Percentiles rank a stretch among this genome's conserved stretches.
These are phyloP conservation scores for Phrynocephalus guinanensis DNA, from an alignment of 2,797 vertebrate species.

Conservation along the genomic window DNA sequence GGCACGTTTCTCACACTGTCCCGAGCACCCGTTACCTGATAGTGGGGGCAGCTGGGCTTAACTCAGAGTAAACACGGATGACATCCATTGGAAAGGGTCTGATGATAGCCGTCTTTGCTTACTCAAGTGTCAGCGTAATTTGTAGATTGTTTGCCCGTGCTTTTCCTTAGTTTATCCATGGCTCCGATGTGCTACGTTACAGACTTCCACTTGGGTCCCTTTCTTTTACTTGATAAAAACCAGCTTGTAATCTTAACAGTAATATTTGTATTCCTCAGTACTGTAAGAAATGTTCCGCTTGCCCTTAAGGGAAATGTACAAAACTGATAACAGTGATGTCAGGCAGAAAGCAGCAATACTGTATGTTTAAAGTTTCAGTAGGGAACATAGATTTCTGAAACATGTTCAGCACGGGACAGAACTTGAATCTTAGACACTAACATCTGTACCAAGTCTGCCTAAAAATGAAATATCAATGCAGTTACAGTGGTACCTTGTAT, in stretches of 20 bases:
- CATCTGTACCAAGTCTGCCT: neutral
- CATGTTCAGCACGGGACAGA: neutral
- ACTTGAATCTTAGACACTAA: neutral
- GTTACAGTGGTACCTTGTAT: neutral
- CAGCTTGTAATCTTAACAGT: neutral
- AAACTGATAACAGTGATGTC: neutral
- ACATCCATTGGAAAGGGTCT: too few relatives aligned
- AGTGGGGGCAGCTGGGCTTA: neutral
- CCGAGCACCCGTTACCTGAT: neutral
- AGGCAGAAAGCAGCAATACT: neutral
- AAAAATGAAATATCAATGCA: neutral
- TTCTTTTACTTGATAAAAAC: neutral
- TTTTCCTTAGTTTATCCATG: neutral
- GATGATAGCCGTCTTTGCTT: neutral
- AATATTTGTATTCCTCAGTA: neutral
- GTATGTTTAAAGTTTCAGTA: neutral
- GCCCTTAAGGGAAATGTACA: rapidly evolving
- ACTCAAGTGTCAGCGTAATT: neutral
- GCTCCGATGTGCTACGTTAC: neutral
- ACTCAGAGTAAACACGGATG: neutral
- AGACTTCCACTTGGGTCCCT: neutral
- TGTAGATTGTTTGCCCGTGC: neutral
- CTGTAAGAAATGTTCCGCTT: neutral
- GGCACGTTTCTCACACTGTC: neutral
- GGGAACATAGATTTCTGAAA: neutral